Percentiles rank a stretch among this genome's conserved stretches.
Evolutionary conservation across 2,113 vertebrate species (phyloP).

Genomic region (Onychostruthus taczanowskii): DNA sequence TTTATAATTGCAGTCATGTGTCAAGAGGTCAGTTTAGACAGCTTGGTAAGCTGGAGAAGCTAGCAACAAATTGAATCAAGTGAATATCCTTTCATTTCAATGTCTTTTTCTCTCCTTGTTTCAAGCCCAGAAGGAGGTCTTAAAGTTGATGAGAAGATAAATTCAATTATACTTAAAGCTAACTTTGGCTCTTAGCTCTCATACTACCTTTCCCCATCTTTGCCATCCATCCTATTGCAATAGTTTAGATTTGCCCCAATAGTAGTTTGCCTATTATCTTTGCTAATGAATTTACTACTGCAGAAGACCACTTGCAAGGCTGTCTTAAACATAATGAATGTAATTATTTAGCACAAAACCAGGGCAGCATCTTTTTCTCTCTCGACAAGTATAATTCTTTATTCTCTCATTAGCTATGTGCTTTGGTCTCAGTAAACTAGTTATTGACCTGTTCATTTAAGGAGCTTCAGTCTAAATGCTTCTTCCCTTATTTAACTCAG

Average conservation of each 20-base stretch:
- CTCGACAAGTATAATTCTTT: constrained; percentile 81
- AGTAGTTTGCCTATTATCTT: constrained; percentile 74
- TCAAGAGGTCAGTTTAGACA: constrained; percentile 35
- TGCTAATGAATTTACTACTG: constrained; percentile 79
- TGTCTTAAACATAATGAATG: constrained; percentile 77
- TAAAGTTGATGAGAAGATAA: constrained; percentile 66
- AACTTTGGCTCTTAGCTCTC: constrained; percentile 57
- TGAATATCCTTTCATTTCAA: constrained; percentile 24
- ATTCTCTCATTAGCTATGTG: constrained; percentile 78
- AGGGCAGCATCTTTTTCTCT: constrained; percentile 71
- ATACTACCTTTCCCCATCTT: constrained; percentile 56
- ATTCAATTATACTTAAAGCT: constrained; percentile 58
- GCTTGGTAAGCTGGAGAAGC: constrained; percentile 23
- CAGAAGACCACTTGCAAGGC: constrained; percentile 74
- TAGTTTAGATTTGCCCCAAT: constrained; percentile 71
- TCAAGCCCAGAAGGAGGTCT: constrained; percentile 56
- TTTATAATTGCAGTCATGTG: constrained; percentile 30
- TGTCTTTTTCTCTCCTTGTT: constrained; percentile 29
- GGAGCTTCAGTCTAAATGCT: constrained; percentile 72
- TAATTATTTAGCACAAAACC: constrained; percentile 80
- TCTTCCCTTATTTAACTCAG: constrained; percentile 79
- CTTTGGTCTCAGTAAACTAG: constrained; percentile 77
- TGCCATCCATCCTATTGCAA: constrained; percentile 62
- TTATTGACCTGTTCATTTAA: constrained; percentile 81
- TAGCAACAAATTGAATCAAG: constrained; percentile 57